phyloP scores from a whole-genome alignment of 2,797 vertebrate species.

The Lagorchestes hirsutus region DNA sequence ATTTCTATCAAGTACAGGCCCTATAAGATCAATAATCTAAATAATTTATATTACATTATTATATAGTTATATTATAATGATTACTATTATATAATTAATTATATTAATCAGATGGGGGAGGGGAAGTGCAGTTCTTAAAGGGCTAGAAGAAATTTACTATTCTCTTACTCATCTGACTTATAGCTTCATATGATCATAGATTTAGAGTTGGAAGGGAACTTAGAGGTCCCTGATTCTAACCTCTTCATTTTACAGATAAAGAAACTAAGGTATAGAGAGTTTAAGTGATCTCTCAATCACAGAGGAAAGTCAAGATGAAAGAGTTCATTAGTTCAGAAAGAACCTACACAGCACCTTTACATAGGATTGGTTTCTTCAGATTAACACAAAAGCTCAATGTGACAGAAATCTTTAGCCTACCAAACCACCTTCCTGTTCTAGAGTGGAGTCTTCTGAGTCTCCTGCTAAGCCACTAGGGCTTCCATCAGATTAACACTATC shows the following conservation, averaged over 20 bases:
- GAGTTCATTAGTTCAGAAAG: background rate
- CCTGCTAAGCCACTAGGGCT: background rate
- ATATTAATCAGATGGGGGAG: no score
- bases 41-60: no score
- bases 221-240: background rate
- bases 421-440: background rate
- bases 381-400: background rate
- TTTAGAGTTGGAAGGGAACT: background rate
- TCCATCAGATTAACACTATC: background rate
- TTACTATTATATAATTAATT: no score
- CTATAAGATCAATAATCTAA: background rate
- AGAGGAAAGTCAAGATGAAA: background rate
- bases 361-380: background rate
- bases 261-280: conserved; percentile 12
- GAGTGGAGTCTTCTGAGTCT: background rate
- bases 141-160: background rate
- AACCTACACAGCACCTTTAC: background rate
- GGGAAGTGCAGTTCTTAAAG: background rate
- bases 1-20: conserved; percentile 42
- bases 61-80: no score
- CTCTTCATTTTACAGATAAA: background rate
- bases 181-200: background rate
- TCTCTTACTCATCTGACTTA: background rate
- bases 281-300: background rate
- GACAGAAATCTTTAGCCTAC: background rate